Percentiles rank a stretch among this genome's conserved stretches.
Evolutionary conservation across 2,888 invertebrate genomes (phyloP).

Genomic region (Pediacus dermestoides): DNA sequence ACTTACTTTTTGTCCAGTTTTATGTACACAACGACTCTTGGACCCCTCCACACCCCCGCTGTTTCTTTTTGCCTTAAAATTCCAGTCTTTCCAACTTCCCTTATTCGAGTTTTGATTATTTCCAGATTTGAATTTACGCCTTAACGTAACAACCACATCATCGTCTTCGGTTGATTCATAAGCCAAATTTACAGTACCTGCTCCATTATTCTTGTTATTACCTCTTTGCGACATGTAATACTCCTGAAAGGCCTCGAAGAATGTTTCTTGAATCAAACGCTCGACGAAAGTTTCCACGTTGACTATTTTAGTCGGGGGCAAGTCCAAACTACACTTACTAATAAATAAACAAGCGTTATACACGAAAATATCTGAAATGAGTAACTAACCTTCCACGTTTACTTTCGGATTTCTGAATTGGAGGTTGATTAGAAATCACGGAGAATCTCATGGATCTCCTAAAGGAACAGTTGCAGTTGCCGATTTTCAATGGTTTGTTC

Average conservation of each 20-base stretch:
- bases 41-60: constrained; percentile 7
- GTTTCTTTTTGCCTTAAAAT: constrained; percentile 14
- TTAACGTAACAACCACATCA: constrained; percentile 27
- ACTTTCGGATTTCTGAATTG: constrained; percentile 17
- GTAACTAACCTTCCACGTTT: constrained; percentile 22
- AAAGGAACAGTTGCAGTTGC: constrained; percentile 48
- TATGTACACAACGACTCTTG: constrained; percentile 21
- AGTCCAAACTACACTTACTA: constrained; percentile 31
- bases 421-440: constrained; percentile 31
- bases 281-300: constrained; percentile 46
- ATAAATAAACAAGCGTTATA: constrained; percentile 13
- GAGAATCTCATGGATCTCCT: constrained; percentile 45
- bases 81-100: too few species aligned
- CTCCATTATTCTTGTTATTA: constrained; percentile 14
- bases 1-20: constrained; percentile 28
- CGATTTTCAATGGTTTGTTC: constrained; percentile 47
- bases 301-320: constrained; percentile 37
- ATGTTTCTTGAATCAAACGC: constrained; percentile 43
- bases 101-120: constrained; percentile 3
- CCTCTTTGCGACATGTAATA: constrained; percentile 32
- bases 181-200: constrained; percentile 39
- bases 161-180: constrained; percentile 37
- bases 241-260: constrained; percentile 46
- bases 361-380: constrained; percentile 7
- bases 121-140: constrained; percentile 17